Percentiles rank a stretch among this genome's conserved stretches.
phyloP scores from a whole-genome alignment of 2,888 invertebrate genomes.

The Sinelater perroti region DNA sequence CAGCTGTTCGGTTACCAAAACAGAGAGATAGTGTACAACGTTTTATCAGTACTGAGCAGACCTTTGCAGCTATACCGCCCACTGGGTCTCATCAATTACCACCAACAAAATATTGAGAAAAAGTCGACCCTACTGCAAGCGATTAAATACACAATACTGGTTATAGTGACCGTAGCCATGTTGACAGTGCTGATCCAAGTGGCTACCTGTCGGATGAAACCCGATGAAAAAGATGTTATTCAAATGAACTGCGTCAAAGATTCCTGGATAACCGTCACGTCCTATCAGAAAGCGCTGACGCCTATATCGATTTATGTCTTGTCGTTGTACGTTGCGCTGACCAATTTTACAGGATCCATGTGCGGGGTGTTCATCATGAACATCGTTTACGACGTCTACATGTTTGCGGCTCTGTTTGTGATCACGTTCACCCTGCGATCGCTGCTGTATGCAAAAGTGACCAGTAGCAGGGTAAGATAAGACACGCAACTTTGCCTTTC shows the following conservation, averaged over 20 bases:
- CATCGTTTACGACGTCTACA: conserved; percentile 1
- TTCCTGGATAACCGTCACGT: conserved; percentile 26
- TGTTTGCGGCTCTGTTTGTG: conserved; percentile 21
- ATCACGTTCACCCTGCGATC: conserved; percentile 22
- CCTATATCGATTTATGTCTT: conserved; percentile 16
- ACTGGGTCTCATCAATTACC: conserved; percentile 30
- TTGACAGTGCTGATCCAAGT: conserved; percentile 26
- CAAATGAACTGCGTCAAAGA: conserved; percentile 12
- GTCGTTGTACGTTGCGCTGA: conserved; percentile 18
- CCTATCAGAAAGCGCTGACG: conserved; percentile 5
- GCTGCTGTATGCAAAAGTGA: conserved; percentile 24
- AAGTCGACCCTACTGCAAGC: conserved; percentile 12
- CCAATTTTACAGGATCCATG: conserved; percentile 18
- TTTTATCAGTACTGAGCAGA: conserved; percentile 18
- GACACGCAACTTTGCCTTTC: not conserved
- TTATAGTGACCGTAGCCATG: conserved; percentile 8
- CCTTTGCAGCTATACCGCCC: conserved; percentile 32
- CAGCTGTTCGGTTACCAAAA: conserved; percentile 23
- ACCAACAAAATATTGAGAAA: conserved; percentile 24
- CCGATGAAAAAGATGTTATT: not conserved
- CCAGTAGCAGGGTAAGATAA: conserved; percentile 30
- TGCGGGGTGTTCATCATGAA: conserved; percentile 16
- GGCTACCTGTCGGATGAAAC: conserved; percentile 22
- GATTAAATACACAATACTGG: conserved; percentile 25
- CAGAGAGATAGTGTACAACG: not conserved